Conservation (phyloP, 2,113 vertebrate genomes). For the Bufo bufo region DNA sequence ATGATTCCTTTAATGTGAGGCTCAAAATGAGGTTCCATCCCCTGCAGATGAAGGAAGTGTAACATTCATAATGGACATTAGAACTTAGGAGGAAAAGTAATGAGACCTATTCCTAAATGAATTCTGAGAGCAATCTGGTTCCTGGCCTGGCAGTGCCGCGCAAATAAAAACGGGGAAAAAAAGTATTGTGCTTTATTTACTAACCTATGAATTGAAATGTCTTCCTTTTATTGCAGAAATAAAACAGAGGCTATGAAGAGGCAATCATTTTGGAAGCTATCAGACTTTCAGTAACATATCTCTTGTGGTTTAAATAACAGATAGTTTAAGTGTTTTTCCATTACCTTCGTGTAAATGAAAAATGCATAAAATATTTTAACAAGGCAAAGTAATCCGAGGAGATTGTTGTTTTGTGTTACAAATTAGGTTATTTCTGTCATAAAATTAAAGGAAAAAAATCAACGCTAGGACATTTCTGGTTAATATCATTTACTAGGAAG, state of each 20-base stretch:
- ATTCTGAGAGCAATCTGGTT: conserved; percentile 78
- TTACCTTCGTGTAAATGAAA: conserved; percentile 83
- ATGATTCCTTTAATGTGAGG: conserved; percentile 64
- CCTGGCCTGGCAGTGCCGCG: conserved; percentile 71
- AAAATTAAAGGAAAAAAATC: conserved; percentile 83
- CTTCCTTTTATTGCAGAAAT: conserved; percentile 89
- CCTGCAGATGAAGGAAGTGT: conserved; percentile 63
- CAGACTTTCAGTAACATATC: conserved; percentile 83
- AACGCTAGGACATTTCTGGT: conserved; percentile 81
- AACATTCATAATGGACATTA: conserved; percentile 65
- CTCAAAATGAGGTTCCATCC: conserved; percentile 66
- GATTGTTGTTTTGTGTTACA: conserved; percentile 86
- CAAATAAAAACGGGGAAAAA: conserved; percentile 72
- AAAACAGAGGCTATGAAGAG: conserved; percentile 92
- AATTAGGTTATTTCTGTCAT: conserved; percentile 88
- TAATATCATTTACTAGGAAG: conserved; percentile 85
- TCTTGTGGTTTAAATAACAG: conserved; percentile 93
- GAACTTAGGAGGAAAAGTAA: conserved; percentile 68
- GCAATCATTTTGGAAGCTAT: conserved; percentile 91
- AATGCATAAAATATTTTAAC: conserved; percentile 88
- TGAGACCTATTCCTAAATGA: conserved; percentile 72
- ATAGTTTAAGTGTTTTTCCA: conserved; percentile 90
- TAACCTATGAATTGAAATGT: conserved; percentile 93
- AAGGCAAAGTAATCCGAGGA: conserved; percentile 84
- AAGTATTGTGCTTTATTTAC: conserved; percentile 85